Evolutionary conservation across 2,888 invertebrate species (phyloP).

Genomic region (Dryococelus australis): DNA sequence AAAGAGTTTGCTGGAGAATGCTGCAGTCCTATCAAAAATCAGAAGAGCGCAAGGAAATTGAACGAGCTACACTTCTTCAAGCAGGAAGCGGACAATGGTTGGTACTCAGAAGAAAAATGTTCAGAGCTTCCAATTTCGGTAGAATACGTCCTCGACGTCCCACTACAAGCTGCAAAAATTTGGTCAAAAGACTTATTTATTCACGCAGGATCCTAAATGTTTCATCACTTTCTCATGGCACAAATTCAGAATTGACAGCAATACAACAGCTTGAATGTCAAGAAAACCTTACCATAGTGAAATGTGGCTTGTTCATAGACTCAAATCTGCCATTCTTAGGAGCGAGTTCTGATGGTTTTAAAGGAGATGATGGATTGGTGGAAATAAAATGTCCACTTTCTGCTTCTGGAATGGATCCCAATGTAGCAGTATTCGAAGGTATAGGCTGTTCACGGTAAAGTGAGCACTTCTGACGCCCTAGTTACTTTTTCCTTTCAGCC

Average conservation of each 20-base stretch:
- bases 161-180: neutral
- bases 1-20: neutral
- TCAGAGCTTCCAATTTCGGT: neutral
- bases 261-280: neutral
- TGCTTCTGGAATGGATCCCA: no score
- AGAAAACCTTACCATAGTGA: neutral
- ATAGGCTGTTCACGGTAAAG: no score
- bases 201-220: neutral
- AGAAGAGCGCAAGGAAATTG: neutral
- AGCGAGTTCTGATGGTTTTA: neutral
- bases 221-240: neutral
- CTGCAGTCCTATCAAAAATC: neutral
- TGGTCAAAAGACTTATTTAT: neutral
- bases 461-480: no score
- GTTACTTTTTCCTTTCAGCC: no score
- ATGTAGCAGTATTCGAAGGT: no score
- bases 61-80: neutral
- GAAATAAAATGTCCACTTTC: no score
- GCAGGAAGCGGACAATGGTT: neutral
- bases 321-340: neutral
- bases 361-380: no score
- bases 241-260: neutral
- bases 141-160: neutral
- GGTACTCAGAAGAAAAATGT: neutral
- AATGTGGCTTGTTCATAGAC: neutral